These are phyloP conservation scores for Bugula neritina DNA, from an alignment of 2,888 invertebrate species.

Conservation along the genomic window DNA sequence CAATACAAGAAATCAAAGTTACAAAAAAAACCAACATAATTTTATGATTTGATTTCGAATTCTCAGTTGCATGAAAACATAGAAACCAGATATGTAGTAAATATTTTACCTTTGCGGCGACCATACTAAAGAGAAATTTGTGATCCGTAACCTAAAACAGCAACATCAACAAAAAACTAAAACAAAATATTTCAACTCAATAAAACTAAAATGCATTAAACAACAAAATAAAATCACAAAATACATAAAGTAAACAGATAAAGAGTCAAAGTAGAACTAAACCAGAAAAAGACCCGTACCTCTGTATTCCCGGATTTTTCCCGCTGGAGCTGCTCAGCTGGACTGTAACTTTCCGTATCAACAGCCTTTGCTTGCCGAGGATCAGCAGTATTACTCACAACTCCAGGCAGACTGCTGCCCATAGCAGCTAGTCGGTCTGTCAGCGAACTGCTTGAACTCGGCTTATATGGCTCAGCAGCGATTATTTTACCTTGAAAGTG, in stretches of 20 bases:
- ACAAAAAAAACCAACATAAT: too few relatives aligned
- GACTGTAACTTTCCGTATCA: background rate
- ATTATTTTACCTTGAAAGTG: slow-evolving; percentile 19
- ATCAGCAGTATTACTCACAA: background rate
- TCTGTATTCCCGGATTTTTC: slow-evolving; percentile 10
- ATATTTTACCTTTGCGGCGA: slow-evolving; percentile 6
- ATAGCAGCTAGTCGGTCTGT: slow-evolving; percentile 22
- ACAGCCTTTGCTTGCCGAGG: background rate
- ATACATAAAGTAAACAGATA: background rate
- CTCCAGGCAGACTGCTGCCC: slow-evolving; percentile 23
- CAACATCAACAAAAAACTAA: background rate
- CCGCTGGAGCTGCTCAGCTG: slow-evolving; percentile 19
- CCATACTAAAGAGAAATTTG: slow-evolving; percentile 22
- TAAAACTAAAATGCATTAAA: background rate
- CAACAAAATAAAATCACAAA: background rate
- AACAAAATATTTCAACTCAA: background rate
- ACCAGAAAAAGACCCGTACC: background rate
- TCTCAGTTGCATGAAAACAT: too few relatives aligned
- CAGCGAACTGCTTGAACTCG: background rate
- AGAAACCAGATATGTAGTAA: too few relatives aligned
- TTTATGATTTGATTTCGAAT: too few relatives aligned
- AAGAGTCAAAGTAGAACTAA: too few relatives aligned
- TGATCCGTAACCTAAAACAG: slow-evolving; percentile 14
- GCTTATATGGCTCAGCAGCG: slow-evolving; percentile 3
- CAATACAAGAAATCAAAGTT: too few relatives aligned